Evolutionary conservation across 2,888 invertebrate genomes (phyloP).

Genomic region (Brachypterus glaber): DNA sequence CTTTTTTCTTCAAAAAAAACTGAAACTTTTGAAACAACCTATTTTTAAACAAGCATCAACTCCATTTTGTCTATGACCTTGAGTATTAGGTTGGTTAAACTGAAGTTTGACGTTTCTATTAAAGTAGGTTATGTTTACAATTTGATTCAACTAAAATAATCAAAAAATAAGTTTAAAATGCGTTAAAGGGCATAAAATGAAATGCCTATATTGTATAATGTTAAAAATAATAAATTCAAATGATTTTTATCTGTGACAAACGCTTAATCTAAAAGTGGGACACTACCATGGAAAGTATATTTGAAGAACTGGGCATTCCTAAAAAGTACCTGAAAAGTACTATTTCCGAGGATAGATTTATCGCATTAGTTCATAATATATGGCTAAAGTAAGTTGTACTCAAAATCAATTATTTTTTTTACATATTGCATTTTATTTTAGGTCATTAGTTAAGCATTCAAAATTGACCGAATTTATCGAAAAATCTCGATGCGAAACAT

Average conservation of each 20-base stretch:
- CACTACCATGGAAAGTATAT: conserved; percentile 57
- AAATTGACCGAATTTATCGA: conserved; percentile 40
- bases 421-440: conserved; percentile 17
- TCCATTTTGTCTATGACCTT: too few relatives aligned
- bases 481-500: conserved; percentile 39
- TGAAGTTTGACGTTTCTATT: conserved; percentile 3
- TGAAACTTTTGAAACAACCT: too few relatives aligned
- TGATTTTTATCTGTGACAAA: too few relatives aligned
- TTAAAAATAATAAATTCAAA: too few relatives aligned
- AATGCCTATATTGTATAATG: too few relatives aligned
- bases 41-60: too few relatives aligned
- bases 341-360: conserved; percentile 49
- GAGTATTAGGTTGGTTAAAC: too few relatives aligned
- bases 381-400: conserved; percentile 50
- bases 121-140: conserved; percentile 10
- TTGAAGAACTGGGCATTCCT: conserved; percentile 62
- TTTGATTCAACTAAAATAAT: conserved; percentile 4
- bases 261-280: too few relatives aligned
- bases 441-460: conserved; percentile 42
- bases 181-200: conserved; percentile 7
- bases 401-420: not conserved
- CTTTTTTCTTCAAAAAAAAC: too few relatives aligned
- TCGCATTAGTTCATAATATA: conserved; percentile 54
- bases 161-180: conserved; percentile 5
- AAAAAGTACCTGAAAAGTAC: conserved; percentile 55